A percentile compares a stretch with the other conserved stretches of the same genome.
phyloP scores from a whole-genome alignment of 2,888 invertebrate species.

The Melanargia galathea region DNA sequence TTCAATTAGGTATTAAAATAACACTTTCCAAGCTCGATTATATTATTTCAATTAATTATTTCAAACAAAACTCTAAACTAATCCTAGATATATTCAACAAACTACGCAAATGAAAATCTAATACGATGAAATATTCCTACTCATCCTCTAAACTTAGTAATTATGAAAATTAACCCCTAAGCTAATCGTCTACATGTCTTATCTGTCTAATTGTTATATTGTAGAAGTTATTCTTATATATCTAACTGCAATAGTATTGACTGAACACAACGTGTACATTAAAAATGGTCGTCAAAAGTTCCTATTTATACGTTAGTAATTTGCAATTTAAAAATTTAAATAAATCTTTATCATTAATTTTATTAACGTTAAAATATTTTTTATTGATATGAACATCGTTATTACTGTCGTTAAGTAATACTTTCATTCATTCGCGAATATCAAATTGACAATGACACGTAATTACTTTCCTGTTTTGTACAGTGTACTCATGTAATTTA shows the following conservation, averaged over 20 bases:
- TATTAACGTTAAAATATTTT: background rate
- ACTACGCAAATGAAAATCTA: slow-evolving; percentile 72
- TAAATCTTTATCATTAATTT: background rate
- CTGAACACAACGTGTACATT: slow-evolving; percentile 54
- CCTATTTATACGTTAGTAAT: background rate
- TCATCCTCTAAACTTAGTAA: slow-evolving; percentile 82
- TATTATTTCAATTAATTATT: slow-evolving; percentile 62
- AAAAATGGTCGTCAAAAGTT: slow-evolving; percentile 29
- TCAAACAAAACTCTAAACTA: slow-evolving; percentile 68
- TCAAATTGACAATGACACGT: slow-evolving; percentile 53
- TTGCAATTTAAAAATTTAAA: background rate
- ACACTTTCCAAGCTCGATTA: slow-evolving; percentile 78
- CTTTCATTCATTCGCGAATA: slow-evolving; percentile 38
- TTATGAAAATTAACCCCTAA: slow-evolving; percentile 63
- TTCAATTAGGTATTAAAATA: slow-evolving; percentile 75
- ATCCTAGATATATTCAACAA: slow-evolving; percentile 56
- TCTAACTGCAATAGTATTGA: slow-evolving; percentile 45
- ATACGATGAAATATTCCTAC: slow-evolving; percentile 61
- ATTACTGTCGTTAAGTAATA: slow-evolving; percentile 2
- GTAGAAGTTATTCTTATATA: slow-evolving; percentile 53
- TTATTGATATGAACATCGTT: background rate
- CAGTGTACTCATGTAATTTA: slow-evolving; percentile 20
- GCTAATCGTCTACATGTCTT: slow-evolving; percentile 49
- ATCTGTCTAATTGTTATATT: slow-evolving; percentile 55
- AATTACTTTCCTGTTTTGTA: slow-evolving; percentile 53